These are phyloP conservation scores for Xyrauchen texanus DNA, from an alignment of 2,113 vertebrate species.

Conservation along the genomic window DNA sequence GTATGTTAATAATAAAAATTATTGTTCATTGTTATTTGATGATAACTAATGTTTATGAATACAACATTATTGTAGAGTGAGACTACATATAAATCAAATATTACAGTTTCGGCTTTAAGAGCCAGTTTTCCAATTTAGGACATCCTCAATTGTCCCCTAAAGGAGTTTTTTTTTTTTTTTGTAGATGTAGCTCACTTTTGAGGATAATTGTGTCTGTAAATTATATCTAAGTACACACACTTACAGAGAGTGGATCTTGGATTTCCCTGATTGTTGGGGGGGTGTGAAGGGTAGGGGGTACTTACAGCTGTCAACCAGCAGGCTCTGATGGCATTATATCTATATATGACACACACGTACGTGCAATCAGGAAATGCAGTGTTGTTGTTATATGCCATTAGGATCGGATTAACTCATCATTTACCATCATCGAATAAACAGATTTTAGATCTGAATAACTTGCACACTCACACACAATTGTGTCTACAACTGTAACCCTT, in stretches of 20 bases:
- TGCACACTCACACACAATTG: not conserved
- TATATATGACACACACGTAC: conserved; percentile 16
- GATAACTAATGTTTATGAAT: too few relatives aligned
- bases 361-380: conserved; percentile 42
- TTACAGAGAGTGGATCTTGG: conserved; percentile 7
- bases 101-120: too few relatives aligned
- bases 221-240: not conserved
- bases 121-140: not conserved
- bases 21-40: too few relatives aligned
- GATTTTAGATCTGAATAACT: not conserved
- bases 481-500: not conserved
- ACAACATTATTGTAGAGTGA: too few relatives aligned
- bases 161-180: not conserved
- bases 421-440: conserved; percentile 29
- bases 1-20: too few relatives aligned
- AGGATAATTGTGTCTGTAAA: not conserved
- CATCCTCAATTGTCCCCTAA: not conserved
- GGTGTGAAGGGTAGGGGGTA: conserved; percentile 12
- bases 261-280: conserved; percentile 36
- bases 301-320: conserved; percentile 38
- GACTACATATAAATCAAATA: too few relatives aligned
- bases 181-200: not conserved
- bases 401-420: conserved; percentile 5
- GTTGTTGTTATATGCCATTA: conserved; percentile 33
- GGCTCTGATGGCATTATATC: conserved; percentile 10